Evolutionary conservation across 2,113 vertebrate species (phyloP).

Genomic region (Hippocampus mohnikei): DNA sequence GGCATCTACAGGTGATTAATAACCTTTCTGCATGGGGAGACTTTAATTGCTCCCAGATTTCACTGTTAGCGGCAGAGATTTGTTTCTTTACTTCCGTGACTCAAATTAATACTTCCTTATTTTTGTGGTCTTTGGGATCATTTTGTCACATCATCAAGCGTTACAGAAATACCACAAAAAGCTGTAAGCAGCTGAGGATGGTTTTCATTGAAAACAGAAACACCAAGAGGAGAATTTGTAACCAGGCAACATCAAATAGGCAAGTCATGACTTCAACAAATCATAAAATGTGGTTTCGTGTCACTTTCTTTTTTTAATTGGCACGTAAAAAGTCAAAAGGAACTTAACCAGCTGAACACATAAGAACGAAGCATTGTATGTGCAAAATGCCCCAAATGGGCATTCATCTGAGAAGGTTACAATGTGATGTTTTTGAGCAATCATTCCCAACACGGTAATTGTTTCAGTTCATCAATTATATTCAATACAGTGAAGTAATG

Average conservation of each 20-base stretch:
- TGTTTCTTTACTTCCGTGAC: not conserved
- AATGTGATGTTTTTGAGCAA: not conserved
- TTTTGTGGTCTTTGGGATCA: not conserved
- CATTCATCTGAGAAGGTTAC: not conserved
- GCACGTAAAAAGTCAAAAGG: too few relatives aligned
- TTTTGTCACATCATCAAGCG: not conserved
- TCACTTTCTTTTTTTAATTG: not conserved
- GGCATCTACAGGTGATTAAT: too few relatives aligned
- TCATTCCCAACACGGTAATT: not conserved
- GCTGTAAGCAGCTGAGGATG: not conserved
- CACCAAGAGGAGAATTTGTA: not conserved
- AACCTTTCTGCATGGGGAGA: too few relatives aligned
- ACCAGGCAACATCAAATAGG: not conserved
- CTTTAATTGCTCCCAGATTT: not conserved
- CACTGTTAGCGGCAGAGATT: not conserved
- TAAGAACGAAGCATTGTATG: too few relatives aligned
- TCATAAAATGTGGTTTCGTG: not conserved
- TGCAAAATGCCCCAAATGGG: not conserved
- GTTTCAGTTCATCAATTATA: not conserved
- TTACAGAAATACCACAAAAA: not conserved
- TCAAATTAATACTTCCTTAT: not conserved
- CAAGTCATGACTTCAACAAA: not conserved
- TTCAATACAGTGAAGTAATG: not conserved
- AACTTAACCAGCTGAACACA: not conserved
- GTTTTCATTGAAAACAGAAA: not conserved